Conservation (phyloP, 2,113 vertebrate genomes). For the Daubentonia madagascariensis region DNA sequence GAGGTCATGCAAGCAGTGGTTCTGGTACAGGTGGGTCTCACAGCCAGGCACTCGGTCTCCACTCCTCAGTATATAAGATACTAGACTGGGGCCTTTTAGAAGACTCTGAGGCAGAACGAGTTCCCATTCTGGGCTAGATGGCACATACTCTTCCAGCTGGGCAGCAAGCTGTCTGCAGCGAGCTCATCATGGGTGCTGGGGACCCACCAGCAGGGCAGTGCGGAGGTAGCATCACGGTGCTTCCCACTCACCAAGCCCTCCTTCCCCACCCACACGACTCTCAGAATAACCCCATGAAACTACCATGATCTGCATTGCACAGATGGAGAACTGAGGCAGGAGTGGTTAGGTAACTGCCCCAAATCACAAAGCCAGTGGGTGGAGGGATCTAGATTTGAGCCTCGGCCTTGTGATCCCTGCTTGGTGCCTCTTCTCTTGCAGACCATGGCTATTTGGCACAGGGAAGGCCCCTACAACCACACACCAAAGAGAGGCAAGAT, state of each 20-base stretch:
- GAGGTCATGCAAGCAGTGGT: background rate
- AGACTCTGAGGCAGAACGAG: background rate
- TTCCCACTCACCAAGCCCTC: background rate
- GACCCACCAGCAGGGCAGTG: background rate
- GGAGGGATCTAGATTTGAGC: background rate
- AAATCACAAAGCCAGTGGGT: background rate
- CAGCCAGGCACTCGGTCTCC: background rate
- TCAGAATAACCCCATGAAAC: background rate
- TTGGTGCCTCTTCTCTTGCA: background rate
- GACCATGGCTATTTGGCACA: background rate
- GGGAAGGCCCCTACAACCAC: background rate
- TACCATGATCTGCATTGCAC: background rate
- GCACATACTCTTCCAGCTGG: background rate
- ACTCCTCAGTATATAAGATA: background rate
- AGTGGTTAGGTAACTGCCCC: background rate
- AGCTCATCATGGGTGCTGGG: accelerated
- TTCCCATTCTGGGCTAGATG: background rate
- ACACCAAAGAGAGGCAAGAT: background rate
- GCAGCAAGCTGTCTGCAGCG: background rate
- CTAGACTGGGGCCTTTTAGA: background rate
- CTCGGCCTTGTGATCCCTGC: background rate
- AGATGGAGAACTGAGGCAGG: background rate
- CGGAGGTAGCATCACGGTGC: accelerated
- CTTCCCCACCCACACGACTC: accelerated
- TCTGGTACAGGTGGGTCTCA: background rate